Conservation (phyloP, 2,797 vertebrate genomes). For the Hozukius guyotensis region DNA sequence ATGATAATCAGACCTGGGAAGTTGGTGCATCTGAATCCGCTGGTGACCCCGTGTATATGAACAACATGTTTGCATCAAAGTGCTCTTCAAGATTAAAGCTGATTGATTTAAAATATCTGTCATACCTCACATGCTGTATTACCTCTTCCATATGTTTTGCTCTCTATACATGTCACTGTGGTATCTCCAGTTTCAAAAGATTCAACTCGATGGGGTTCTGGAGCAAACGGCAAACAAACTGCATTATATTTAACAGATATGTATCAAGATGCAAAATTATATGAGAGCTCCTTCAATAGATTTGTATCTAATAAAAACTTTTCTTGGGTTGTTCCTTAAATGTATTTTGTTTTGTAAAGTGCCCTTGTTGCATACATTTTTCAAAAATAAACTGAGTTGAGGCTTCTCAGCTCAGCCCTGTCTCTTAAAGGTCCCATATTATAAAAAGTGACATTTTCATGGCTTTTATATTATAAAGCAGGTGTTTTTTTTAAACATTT, state of each 20-base stretch:
- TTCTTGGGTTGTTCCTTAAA: background rate
- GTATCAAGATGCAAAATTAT: background rate
- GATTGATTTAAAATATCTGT: background rate
- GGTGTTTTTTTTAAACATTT: too few relatives aligned
- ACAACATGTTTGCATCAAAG: conserved; percentile 1
- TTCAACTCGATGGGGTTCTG: background rate
- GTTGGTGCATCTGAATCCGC: background rate
- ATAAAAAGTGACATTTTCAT: too few relatives aligned
- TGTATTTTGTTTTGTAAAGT: background rate
- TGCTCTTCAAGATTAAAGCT: background rate
- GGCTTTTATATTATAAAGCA: too few relatives aligned
- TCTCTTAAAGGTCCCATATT: background rate
- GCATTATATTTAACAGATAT: background rate
- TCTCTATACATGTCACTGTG: background rate
- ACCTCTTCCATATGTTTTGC: background rate
- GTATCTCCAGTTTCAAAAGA: background rate
- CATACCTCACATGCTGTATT: background rate
- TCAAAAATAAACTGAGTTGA: background rate
- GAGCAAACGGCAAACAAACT: background rate
- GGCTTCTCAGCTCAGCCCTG: background rate
- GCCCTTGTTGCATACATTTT: background rate
- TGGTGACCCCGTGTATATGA: conserved; percentile 2
- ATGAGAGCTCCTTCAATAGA: background rate
- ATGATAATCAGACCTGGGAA: conserved; percentile 21
- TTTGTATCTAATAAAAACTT: background rate